phyloP scores from a whole-genome alignment of 2,888 invertebrate species.

The Sesia bembeciformis region DNA sequence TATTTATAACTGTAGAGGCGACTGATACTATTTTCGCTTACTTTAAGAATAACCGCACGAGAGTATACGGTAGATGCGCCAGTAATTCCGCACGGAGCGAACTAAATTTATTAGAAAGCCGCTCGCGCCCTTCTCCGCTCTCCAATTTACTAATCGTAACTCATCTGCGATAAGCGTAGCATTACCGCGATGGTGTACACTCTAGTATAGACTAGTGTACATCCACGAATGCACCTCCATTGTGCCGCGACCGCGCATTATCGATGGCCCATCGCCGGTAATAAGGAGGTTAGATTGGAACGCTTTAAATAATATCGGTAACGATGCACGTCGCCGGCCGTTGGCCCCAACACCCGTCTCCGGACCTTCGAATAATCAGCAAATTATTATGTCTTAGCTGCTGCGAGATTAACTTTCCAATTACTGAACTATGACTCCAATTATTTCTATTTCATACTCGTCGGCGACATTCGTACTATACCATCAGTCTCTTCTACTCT shows the following conservation, averaged over 20 bases:
- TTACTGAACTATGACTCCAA: too few species aligned
- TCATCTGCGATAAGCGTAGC: conserved; percentile 52
- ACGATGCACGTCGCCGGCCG: conserved; percentile 11
- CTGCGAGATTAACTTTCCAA: too few species aligned
- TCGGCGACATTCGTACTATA: too few species aligned
- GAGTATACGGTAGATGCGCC: conserved; percentile 18
- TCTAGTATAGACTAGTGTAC: too few species aligned
- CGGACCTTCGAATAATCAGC: too few species aligned
- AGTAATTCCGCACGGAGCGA: conserved; percentile 27
- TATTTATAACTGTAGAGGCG: too few species aligned
- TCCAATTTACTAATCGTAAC: conserved; percentile 65
- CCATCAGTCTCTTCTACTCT: too few species aligned
- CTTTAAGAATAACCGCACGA: background rate
- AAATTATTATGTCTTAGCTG: too few species aligned
- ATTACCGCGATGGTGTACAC: conserved; percentile 17
- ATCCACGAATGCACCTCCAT: background rate
- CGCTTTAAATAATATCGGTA: conserved; percentile 33
- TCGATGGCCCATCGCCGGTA: conserved; percentile 27
- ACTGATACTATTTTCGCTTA: background rate
- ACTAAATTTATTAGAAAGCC: conserved; percentile 54
- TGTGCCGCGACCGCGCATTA: conserved; percentile 12
- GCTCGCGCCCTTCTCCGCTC: conserved; percentile 48
- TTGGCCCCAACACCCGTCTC: conserved; percentile 6
- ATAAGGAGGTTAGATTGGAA: conserved; percentile 33
- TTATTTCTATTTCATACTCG: too few species aligned